A percentile compares a stretch with the other conserved stretches of the same genome.
These are phyloP conservation scores for Spongilla lacustris DNA, from an alignment of 37 sponge, comb jelly and placozoan genomes.

Conservation along the genomic window DNA sequence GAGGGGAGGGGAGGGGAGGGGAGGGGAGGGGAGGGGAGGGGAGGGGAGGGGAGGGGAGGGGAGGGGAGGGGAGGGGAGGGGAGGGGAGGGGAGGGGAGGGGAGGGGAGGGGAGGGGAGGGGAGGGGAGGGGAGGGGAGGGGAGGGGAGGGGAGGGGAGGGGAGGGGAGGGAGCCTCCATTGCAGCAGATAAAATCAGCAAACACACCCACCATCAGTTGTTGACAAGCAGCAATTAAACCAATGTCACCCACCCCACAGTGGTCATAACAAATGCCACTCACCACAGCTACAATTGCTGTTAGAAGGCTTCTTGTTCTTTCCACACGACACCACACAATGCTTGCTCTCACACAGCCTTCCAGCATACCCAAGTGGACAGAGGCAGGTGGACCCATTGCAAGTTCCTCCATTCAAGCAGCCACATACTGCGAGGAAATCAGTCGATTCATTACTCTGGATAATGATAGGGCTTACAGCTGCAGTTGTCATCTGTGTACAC, in stretches of 20 bases:
- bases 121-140: neutral
- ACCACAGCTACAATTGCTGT: neutral
- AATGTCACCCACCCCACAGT: no score
- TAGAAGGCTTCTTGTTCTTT: neutral
- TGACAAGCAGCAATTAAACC: no score
- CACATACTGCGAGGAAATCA: neutral
- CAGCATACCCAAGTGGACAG: neutral
- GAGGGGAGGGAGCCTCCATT: neutral
- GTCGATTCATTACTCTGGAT: no score
- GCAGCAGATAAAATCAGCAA: no score
- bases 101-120: neutral
- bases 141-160: neutral
- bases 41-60: neutral
- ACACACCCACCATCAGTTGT: no score
- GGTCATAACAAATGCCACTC: neutral
- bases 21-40: neutral
- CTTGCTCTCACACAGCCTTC: neutral
- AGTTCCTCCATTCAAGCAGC: neutral
- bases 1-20: neutral
- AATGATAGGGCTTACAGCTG: neutral
- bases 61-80: neutral
- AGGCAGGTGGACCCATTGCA: neutral
- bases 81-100: constrained; percentile 2
- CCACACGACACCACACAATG: neutral
- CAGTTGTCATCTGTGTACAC: neutral